Evolutionary conservation across 2,113 vertebrate genomes (phyloP).

Genomic region (Oncorhynchus clarkii): DNA sequence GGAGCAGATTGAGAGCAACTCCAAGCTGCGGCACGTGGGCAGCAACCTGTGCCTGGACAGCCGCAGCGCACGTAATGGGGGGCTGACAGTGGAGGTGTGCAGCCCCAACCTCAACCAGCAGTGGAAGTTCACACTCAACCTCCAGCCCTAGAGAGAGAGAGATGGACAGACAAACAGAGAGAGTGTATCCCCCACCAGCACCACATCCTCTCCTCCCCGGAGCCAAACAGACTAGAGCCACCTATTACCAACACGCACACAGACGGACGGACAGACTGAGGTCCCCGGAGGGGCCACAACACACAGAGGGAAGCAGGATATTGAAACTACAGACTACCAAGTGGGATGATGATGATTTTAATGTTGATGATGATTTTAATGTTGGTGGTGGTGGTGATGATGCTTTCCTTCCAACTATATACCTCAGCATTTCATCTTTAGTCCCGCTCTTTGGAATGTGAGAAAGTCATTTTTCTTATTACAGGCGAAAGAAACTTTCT

Average conservation of each 20-base stretch:
- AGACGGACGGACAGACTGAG: neutral
- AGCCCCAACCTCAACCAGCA: slow-evolving; percentile 89
- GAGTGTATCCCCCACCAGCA: slow-evolving; percentile 26
- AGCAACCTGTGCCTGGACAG: slow-evolving; percentile 97
- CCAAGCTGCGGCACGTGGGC: slow-evolving; percentile 93
- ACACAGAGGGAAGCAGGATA: slow-evolving; percentile 33
- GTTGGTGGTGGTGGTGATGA: too few species aligned
- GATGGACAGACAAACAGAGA: slow-evolving; percentile 44
- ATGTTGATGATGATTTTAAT: too few species aligned
- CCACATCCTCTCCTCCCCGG: slow-evolving; percentile 13
- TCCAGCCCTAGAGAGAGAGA: slow-evolving; percentile 78
- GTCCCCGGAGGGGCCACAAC: neutral
- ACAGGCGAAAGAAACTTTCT: slow-evolving; percentile 48
- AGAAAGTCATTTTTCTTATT: slow-evolving; percentile 46
- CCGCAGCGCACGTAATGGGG: slow-evolving; percentile 87
- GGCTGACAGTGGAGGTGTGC: slow-evolving; percentile 94
- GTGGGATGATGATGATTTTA: slow-evolving; percentile 18
- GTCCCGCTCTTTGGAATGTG: slow-evolving; percentile 71
- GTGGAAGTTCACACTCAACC: slow-evolving; percentile 98
- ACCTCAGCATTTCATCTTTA: slow-evolving; percentile 94
- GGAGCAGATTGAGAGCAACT: slow-evolving; percentile 98
- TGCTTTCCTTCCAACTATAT: slow-evolving; percentile 86
- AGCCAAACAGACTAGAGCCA: slow-evolving; percentile 24
- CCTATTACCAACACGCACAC: neutral
- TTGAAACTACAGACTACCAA: slow-evolving; percentile 22